Evolutionary conservation across 1,140 invertebrate genomes (phyloP), one percentile per base, ranked within the genome.

Genomic region (Rhagoletis zephyria): DNA sequence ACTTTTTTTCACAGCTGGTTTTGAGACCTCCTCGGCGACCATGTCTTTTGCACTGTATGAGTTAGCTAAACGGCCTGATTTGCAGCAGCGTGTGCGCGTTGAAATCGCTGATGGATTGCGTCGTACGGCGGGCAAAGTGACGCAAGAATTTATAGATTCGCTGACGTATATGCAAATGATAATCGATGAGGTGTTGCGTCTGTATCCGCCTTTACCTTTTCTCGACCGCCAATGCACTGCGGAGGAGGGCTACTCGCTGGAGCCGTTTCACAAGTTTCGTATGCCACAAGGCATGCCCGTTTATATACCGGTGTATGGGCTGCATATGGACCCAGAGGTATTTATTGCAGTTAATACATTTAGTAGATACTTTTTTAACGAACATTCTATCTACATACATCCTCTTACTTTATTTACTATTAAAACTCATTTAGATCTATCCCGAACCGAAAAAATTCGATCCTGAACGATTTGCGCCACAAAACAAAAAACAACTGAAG

Each of bases 361-460:
- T 30, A 30, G 1, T 42, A n/a, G 48, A 56, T n/a, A 10, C 14
- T 45, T 45, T 65, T 67, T 85, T 40, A 19, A 85, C 48, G 14
- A 45, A 77, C 0, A 88, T 87, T 45, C 19, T 14, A 61, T 30
- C 30, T 30, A 30, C 30, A 30, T 30, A 30, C 30, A 30, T 30
- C 30, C 30, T 30, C 30, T 85, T 40, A 40, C 30, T 67, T 70
- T 81, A 30, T 59, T 86, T 19, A 10, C 19, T 81, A 19, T 56
- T 93, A 63, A 90, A 89, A 5, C 93, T 95, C 89, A 94, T 94
- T 40, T 91, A 95, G 88, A 94, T 94, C 88, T 97, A 94, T 90
- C 95, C 96, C 0, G 93, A 97, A 74, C 96, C 96, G 0, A 93
- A 95, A 3, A 91, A 92, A 65, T 97, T 95, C 90, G 91, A 94